Evolutionary conservation across 2,888 invertebrate species (phyloP), one percentile per base, ranked within the genome.

Genomic region (Capitulum mitella): DNA sequence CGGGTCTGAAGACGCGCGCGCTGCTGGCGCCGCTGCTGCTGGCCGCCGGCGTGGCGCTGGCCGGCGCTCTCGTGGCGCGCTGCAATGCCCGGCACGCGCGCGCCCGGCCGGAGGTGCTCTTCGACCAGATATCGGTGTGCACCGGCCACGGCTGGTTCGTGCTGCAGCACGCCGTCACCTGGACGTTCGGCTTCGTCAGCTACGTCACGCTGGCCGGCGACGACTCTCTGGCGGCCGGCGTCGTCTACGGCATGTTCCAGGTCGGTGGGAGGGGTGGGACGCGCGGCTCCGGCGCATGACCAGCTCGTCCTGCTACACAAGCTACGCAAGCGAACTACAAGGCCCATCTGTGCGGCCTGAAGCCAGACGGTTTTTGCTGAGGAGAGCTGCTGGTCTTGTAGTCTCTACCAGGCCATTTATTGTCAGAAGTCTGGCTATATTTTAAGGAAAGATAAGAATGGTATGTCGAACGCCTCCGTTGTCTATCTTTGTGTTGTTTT

Each of bases 91-190:
- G 81, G 78, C 76, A 78, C 19, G 81, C 81, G 1, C 79, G 80
- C 2, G 80, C 80, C 78, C 77, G 80, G 54, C 32, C 78, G 2
- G 79, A 81, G 46, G 78, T 82, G 77, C 81, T 81, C 19, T 80
- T 78, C 14, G 82, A 82, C 70, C 81, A 81, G 54, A 26, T 16
- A 5, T 54, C 54, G 22, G 26, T 54, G 54, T n/a, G 54, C n/a
- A 5, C 22, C 54, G 54, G 54, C n/a, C 54, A 54, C 54, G 54
- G 6, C 26, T 6, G 16, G 26, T 54, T 54, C 54, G n/a, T n/a
- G 26, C 22, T 54, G 26, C 54, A n/a, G 54, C 54, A 54, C 26
- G n/a, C 54, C 3, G 54, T 54, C 1, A 75, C 80, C 32, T 81
- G 81, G 77, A 79, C 80, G 76, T 78, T 82, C 22, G 77, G 80